phyloP scores from a whole-genome alignment of 2,113 vertebrate species.

The Dissostichus mawsoni region DNA sequence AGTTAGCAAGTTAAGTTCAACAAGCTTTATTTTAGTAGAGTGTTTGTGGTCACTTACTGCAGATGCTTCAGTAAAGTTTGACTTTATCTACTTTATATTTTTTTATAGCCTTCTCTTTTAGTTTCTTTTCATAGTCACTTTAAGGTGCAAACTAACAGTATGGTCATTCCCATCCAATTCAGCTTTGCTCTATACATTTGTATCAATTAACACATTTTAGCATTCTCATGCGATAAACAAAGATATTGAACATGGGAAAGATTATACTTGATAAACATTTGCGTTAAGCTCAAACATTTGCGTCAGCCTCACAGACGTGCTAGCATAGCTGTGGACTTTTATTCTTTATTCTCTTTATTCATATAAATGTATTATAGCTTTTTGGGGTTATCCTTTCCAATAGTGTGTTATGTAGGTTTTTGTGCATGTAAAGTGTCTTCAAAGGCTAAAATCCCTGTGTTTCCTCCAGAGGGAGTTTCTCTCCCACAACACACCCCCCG shows the following conservation, averaged over 20 bases:
- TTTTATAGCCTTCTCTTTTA: neutral
- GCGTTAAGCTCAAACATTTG: neutral
- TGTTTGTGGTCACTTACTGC: conserved; percentile 43
- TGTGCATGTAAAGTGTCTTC: too few relatives aligned
- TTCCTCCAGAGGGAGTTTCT: too few relatives aligned
- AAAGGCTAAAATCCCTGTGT: too few relatives aligned
- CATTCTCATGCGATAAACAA: neutral
- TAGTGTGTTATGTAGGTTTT: too few relatives aligned
- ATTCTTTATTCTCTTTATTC: neutral
- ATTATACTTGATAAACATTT: neutral
- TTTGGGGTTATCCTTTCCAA: too few relatives aligned
- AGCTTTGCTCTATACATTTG: too few relatives aligned
- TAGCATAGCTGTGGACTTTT: neutral
- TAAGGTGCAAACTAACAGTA: too few relatives aligned
- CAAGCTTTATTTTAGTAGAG: conserved; percentile 17
- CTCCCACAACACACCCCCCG: too few relatives aligned
- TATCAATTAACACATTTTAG: neutral
- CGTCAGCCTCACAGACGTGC: neutral
- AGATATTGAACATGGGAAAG: neutral
- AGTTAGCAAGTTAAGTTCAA: conserved; percentile 58
- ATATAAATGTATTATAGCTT: too few relatives aligned
- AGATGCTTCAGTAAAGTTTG: conserved; percentile 1
- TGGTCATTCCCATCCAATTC: neutral
- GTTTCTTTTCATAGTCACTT: too few relatives aligned
- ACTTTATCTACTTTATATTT: neutral